Evolutionary conservation across 1,140 invertebrate genomes (phyloP).

Genomic region (Anoplolepis gracilipes): DNA sequence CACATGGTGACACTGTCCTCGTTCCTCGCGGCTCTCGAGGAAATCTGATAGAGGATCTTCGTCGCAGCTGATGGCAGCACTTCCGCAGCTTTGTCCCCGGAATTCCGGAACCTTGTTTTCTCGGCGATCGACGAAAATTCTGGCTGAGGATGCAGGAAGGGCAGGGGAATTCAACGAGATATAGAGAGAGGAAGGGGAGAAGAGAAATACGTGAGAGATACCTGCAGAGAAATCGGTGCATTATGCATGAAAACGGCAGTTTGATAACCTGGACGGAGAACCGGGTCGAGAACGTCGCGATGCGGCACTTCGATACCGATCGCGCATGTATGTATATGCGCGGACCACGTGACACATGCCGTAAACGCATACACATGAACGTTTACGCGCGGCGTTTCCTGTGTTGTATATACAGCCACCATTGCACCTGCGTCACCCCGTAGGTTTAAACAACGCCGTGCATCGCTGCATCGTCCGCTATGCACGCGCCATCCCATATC

Average conservation of each 20-base stretch:
- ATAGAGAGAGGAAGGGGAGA: background rate
- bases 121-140: conserved; percentile 37
- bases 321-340: background rate
- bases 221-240: conserved; percentile 64
- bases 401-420: conserved; percentile 8
- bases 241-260: conserved; percentile 78
- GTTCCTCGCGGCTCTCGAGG: conserved; percentile 14
- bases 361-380: conserved; percentile 22
- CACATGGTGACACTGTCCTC: background rate
- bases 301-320: conserved; percentile 17
- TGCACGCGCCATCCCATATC: conserved; percentile 56
- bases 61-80: conserved; percentile 62
- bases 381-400: conserved; percentile 57
- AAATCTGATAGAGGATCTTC: conserved; percentile 65
- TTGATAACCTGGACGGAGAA: conserved; percentile 72
- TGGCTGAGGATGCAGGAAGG: background rate
- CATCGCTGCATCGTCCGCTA: conserved; percentile 64
- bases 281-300: conserved; percentile 71
- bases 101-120: conserved; percentile 66
- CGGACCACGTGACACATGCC: background rate
- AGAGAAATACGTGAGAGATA: background rate
- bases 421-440: conserved; percentile 63
- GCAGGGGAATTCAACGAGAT: background rate
- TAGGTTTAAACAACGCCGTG: conserved; percentile 57
- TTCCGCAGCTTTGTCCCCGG: conserved; percentile 53